These are phyloP conservation scores for honey bee (Apis mellifera) DNA, from an alignment of 1,140 invertebrate species.

Conservation along the genomic window Amel_HAv3.1 CM009932.2:12551501-12552000, in stretches of 20 bases:
- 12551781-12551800: constrained; percentile 24
- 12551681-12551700: too few species aligned
- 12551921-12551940: constrained; percentile 30
- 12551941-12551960: constrained; percentile 46
- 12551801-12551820: neutral
- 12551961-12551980: constrained; percentile 45
- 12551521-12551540: neutral
- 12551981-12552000: constrained; percentile 21
- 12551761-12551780: constrained; percentile 1
- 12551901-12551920: neutral
- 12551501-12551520: constrained; percentile 20
- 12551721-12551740: neutral
- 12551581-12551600: neutral
- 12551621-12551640: neutral
- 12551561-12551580: neutral
- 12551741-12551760: neutral
- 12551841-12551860: neutral
- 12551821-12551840: neutral
- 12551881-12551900: neutral
- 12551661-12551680: neutral
- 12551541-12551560: constrained; percentile 22
- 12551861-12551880: constrained; percentile 28
- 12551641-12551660: neutral
- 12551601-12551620: constrained; percentile 11
- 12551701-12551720: neutral